Base-by-base conservation (phyloP, 2,113 vertebrate genomes). In the Poicephalus gulielmi region DNA sequence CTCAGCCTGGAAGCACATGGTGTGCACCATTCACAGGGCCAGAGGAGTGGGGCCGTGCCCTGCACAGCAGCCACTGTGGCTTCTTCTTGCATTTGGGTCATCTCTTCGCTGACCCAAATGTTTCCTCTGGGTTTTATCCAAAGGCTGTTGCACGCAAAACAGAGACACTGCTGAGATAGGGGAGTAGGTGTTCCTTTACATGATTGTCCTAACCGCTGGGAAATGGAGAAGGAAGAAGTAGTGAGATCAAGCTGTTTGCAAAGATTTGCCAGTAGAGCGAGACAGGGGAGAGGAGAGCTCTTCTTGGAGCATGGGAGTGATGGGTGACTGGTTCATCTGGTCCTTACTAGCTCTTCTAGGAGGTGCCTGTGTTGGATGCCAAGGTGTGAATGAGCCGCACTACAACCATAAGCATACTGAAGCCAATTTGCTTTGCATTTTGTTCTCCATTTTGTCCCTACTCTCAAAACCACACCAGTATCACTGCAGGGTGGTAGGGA, bases 1-100 rank as follows among this genome's bases (percentile, higher is more conserved):
- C 49, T 85, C n/a, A 19, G 31, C 35, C 53, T 49, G 31, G 50
- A 52, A 39, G 18, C 7, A 4, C 11, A 62, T 43, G 35, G 13
- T 4, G 7, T 7, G 39, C 41, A 31, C 24, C 13, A 7, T 12
- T 86, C 46, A 18, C 0, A 0, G 8, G 49, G 41, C 10, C 7
- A 1, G 3, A 60, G 39, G 33, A 83, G 25, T 2, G 10, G 8
- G 13, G 24, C 37, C 33, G 59, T 11, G 64, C 16, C 37, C n/a
- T 13, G 46, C 3, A 2, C 14, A 16, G 63, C 35, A 83, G 13
- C 13, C 23, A 4, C 86, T 44, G 37, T 1, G 8, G 27, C 50
- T 92, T 53, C 60, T 81, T 11, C 43, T 64, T 3, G 1, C 7
- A 7, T 2, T 0, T 41, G 18, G n/a, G 39, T 14, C 5, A 66